Percentiles rank a stretch among this genome's conserved stretches.
Evolutionary conservation across 2,797 vertebrate species (phyloP).

Genomic region (Anguilla anguilla): DNA sequence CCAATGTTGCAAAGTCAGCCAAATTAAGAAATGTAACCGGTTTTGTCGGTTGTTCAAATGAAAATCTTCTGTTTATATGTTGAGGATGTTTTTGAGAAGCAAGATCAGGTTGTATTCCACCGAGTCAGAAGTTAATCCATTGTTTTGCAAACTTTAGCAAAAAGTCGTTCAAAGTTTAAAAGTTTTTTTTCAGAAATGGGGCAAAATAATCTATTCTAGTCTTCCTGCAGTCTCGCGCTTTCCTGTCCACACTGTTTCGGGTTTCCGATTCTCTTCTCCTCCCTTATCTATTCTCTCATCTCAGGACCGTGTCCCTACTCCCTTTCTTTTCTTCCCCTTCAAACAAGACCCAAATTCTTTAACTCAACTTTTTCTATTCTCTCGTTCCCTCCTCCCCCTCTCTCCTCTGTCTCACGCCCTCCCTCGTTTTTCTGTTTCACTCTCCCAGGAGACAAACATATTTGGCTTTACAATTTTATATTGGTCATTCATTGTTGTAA

Average conservation of each 20-base stretch:
- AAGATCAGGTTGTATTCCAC: not conserved
- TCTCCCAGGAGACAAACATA: not conserved
- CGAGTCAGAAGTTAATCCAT: not conserved
- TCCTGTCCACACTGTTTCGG: slow-evolving; percentile 47
- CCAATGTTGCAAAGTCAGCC: not conserved
- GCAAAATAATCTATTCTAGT: slow-evolving; percentile 40
- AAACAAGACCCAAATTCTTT: slow-evolving; percentile 75
- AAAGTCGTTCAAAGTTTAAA: slow-evolving; percentile 19
- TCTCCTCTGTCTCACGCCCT: slow-evolving; percentile 41
- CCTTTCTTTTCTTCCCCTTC: slow-evolving; percentile 40
- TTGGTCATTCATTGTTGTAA: not conserved
- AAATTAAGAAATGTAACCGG: not conserved
- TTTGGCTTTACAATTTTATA: not conserved
- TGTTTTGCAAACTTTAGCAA: not conserved
- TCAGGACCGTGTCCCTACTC: slow-evolving; percentile 10
- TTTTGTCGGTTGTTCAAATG: not conserved
- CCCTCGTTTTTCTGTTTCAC: slow-evolving; percentile 22
- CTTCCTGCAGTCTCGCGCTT: slow-evolving; percentile 50
- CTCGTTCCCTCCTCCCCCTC: slow-evolving; percentile 36
- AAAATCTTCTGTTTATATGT: not conserved
- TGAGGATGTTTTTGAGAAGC: not conserved
- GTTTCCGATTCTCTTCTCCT: slow-evolving; percentile 35
- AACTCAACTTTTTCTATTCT: slow-evolving; percentile 66
- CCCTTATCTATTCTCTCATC: slow-evolving; percentile 26
- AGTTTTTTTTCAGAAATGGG: slow-evolving; percentile 32